Conservation (phyloP, 2,888 invertebrate species). For the Pseudococcus viburni region DNA sequence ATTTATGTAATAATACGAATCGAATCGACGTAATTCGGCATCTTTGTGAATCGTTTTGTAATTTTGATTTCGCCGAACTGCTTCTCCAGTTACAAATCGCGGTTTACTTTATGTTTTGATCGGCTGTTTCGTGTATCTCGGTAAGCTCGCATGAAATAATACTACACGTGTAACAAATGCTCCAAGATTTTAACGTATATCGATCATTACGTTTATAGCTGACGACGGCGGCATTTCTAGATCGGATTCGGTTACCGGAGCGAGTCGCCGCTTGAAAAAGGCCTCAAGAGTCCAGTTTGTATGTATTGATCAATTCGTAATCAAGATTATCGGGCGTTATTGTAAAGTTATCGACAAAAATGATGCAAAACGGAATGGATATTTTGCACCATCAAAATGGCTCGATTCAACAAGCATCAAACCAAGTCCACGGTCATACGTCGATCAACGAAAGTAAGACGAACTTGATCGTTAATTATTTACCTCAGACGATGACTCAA, state of each 20-base stretch:
- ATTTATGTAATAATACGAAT: conserved; percentile 15
- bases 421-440: conserved; percentile 56
- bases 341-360: neutral
- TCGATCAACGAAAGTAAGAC: conserved; percentile 86
- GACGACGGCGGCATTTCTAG: conserved; percentile 1
- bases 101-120: conserved; percentile 19
- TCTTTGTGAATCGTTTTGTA: conserved; percentile 37
- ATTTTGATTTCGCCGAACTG: conserved; percentile 62
- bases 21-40: conserved; percentile 30
- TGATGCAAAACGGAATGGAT: conserved; percentile 65
- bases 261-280: conserved; percentile 30
- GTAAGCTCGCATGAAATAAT: conserved; percentile 21
- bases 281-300: neutral
- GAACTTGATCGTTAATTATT: conserved; percentile 99
- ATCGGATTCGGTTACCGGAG: neutral
- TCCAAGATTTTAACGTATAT: conserved; percentile 17
- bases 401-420: conserved; percentile 39
- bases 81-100: conserved; percentile 56
- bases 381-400: conserved; percentile 64
- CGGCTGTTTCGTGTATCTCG: conserved; percentile 9
- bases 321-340: neutral
- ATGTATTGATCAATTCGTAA: neutral
- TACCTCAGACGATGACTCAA: conserved; percentile 99
- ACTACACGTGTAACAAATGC: conserved; percentile 16
- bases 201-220: conserved; percentile 25